Conservation (phyloP, 2,797 vertebrate species). For the Leucoraja ocellata region DNA sequence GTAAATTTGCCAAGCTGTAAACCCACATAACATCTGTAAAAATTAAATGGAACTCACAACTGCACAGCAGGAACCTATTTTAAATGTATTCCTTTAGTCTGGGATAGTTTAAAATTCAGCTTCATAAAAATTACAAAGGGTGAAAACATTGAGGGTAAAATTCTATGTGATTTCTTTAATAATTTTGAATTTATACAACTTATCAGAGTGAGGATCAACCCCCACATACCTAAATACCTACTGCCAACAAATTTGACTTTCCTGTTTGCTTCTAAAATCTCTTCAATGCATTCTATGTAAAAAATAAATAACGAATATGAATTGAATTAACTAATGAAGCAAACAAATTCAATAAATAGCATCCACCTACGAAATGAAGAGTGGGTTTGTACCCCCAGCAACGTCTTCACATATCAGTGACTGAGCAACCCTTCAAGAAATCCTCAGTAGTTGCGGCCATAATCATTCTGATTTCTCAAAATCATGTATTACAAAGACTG, state of each 20-base stretch:
- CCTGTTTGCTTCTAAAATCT: background rate
- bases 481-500: background rate
- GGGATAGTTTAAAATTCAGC: background rate
- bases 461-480: background rate
- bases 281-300: background rate
- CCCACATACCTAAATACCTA: background rate
- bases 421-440: background rate
- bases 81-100: background rate
- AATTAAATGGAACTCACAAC: background rate
- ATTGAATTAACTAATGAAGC: background rate
- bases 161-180: background rate
- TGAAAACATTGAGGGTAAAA: too few relatives aligned
- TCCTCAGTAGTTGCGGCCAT: background rate
- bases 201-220: background rate
- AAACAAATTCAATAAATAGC: background rate
- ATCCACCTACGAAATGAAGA: background rate
- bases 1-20: background rate
- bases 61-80: background rate
- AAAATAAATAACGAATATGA: background rate
- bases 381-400: background rate
- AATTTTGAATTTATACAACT: background rate
- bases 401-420: background rate
- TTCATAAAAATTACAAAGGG: background rate
- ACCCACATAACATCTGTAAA: too few relatives aligned
- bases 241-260: background rate